A percentile compares a stretch with the other conserved stretches of the same genome.
These are phyloP conservation scores for Discoglossus pictus DNA, from an alignment of 2,797 vertebrate species.

Conservation along the genomic window DNA sequence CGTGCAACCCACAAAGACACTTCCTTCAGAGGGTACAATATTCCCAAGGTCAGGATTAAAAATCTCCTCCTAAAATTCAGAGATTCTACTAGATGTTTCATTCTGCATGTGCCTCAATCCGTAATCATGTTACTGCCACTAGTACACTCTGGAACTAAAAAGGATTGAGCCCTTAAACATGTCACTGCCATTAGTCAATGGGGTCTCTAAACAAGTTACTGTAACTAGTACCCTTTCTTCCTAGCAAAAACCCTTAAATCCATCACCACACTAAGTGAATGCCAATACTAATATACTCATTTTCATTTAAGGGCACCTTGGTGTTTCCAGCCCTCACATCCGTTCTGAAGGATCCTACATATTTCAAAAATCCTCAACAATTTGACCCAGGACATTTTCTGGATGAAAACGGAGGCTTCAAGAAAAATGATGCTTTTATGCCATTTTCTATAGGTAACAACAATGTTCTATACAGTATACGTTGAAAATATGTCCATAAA, in stretches of 20 bases:
- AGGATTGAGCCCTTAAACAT: too few relatives aligned
- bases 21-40: conserved; percentile 16
- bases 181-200: too few relatives aligned
- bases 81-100: too few relatives aligned
- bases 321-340: conserved; percentile 62
- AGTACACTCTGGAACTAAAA: too few relatives aligned
- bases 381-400: conserved; percentile 74
- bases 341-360: conserved; percentile 58
- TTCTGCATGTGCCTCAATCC: too few relatives aligned
- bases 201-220: too few relatives aligned
- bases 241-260: too few relatives aligned
- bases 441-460: conserved; percentile 67
- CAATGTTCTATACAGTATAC: background rate
- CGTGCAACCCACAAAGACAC: conserved; percentile 14
- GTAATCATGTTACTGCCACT: too few relatives aligned
- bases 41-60: conserved; percentile 24
- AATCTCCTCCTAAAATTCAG: too few relatives aligned
- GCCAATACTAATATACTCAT: background rate
- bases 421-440: conserved; percentile 66
- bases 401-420: conserved; percentile 66
- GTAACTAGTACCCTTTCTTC: too few relatives aligned
- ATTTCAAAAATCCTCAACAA: conserved; percentile 66
- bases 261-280: too few relatives aligned
- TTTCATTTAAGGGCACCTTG: conserved; percentile 60
- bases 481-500: too few relatives aligned